A percentile compares a stretch with the other conserved stretches of the same genome.
Conservation (phyloP, 2,888 invertebrate genomes). For the Nudaria mundana region DNA sequence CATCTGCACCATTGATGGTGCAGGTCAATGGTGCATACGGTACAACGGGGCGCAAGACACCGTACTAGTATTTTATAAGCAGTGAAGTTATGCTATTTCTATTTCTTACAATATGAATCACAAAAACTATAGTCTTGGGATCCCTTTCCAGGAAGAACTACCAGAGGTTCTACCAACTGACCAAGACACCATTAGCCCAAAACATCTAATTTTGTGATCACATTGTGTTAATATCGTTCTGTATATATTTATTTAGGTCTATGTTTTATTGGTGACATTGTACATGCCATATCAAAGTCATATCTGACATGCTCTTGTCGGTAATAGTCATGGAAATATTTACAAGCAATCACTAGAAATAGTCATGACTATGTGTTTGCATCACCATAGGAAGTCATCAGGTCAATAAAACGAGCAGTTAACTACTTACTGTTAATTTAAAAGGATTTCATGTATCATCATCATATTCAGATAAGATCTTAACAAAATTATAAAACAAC, state of each 20-base stretch:
- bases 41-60: too few species aligned
- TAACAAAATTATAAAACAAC: too few species aligned
- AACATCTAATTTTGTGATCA: too few species aligned
- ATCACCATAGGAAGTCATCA: slow-evolving; percentile 4
- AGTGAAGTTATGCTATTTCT: not conserved
- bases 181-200: too few species aligned
- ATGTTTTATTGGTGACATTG: not conserved
- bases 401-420: slow-evolving; percentile 8
- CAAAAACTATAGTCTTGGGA: too few species aligned
- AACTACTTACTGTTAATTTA: slow-evolving; percentile 1
- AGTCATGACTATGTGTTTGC: slow-evolving; percentile 11
- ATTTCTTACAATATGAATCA: too few species aligned
- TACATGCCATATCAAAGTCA: not conserved
- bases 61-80: too few species aligned
- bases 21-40: too few species aligned
- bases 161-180: too few species aligned
- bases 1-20: too few species aligned
- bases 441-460: not conserved
- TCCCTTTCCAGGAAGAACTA: not conserved
- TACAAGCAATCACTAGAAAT: too few species aligned
- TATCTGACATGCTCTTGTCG: slow-evolving; percentile 5
- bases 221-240: not conserved
- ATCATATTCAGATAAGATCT: too few species aligned
- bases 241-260: not conserved
- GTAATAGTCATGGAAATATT: slow-evolving; percentile 14